Evolutionary conservation across 2,888 invertebrate species (phyloP).

Genomic region (Meiosimyza decipiens): DNA sequence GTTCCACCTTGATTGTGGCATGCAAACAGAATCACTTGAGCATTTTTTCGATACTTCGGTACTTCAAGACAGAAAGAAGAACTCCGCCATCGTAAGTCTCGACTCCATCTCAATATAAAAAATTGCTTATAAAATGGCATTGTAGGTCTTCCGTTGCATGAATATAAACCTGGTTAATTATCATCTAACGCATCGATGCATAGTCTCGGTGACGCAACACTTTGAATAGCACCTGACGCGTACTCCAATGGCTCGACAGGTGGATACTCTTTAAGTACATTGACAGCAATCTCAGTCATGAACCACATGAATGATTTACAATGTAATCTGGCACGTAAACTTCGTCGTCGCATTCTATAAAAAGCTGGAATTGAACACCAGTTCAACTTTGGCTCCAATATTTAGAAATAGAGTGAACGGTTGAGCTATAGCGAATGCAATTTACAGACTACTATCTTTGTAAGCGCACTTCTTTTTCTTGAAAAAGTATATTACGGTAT

Average conservation of each 20-base stretch:
- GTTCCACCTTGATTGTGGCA: slow-evolving; percentile 94
- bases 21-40: slow-evolving; percentile 63
- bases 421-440: no score
- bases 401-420: no score
- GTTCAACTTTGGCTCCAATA: no score
- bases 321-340: slow-evolving; percentile 72
- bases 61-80: no score
- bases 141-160: slow-evolving; percentile 56
- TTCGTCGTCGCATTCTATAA: no score
- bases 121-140: slow-evolving; percentile 60
- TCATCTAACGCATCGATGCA: slow-evolving; percentile 78
- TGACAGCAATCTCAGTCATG: no score
- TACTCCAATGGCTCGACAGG: slow-evolving; percentile 87
- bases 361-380: no score
- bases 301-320: slow-evolving; percentile 72
- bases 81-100: slow-evolving; percentile 43
- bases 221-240: slow-evolving; percentile 82
- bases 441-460: no score
- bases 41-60: no score
- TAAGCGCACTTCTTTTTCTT: no score
- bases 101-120: slow-evolving; percentile 65
- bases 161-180: slow-evolving; percentile 62
- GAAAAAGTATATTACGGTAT: no score
- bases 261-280: slow-evolving; percentile 70
- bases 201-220: slow-evolving; percentile 71